A percentile compares a stretch with the other conserved stretches of the same genome.
phyloP scores from a whole-genome alignment of 2,888 invertebrate genomes.

The Trachelus stipa region DNA sequence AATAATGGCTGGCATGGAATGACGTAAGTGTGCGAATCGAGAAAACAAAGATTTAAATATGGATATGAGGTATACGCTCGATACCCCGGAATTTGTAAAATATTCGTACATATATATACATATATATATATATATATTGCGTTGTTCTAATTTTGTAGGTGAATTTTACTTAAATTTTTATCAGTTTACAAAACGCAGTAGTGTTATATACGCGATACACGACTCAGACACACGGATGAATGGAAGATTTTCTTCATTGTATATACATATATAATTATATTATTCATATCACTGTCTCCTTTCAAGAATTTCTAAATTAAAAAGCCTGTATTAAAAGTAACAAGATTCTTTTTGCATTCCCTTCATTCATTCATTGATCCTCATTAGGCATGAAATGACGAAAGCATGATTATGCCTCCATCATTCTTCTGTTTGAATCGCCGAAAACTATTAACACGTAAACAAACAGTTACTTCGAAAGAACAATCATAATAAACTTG shows the following conservation, averaged over 20 bases:
- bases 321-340: constrained; percentile 69
- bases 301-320: constrained; percentile 84
- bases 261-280: constrained; percentile 69
- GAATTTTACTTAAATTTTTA: constrained; percentile 31
- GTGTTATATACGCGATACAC: constrained; percentile 30
- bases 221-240: constrained; percentile 36
- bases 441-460: not conserved
- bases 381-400: not conserved
- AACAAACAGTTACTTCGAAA: not conserved
- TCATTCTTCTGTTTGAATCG: not conserved
- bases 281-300: constrained; percentile 82
- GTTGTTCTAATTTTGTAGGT: constrained; percentile 36
- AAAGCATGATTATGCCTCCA: not conserved
- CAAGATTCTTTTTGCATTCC: not conserved
- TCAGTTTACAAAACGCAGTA: constrained; percentile 31
- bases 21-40: not conserved
- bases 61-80: constrained; percentile 26
- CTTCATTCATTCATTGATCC: not conserved
- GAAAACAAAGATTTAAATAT: not conserved
- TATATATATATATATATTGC: constrained; percentile 25
- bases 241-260: constrained; percentile 66
- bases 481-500: not conserved
- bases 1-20: not conserved
- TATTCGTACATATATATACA: constrained; percentile 24
- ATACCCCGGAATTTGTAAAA: constrained; percentile 40